These are phyloP conservation scores for Chaetura pelagica DNA, from an alignment of 2,113 vertebrate species.

Conservation along the genomic window DNA sequence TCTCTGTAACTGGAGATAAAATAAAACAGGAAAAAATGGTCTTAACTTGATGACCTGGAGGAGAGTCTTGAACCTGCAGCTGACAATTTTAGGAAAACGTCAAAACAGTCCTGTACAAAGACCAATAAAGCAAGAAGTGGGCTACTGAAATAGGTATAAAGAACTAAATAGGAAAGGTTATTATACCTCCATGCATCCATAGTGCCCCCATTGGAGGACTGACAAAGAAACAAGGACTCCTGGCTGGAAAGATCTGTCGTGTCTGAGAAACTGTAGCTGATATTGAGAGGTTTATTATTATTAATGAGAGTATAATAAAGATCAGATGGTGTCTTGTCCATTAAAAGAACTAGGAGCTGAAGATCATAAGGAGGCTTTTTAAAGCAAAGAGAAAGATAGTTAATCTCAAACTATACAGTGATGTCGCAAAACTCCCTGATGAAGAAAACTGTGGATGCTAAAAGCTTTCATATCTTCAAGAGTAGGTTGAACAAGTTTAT, in stretches of 20 bases:
- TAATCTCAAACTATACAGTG: not conserved
- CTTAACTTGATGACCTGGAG: not conserved
- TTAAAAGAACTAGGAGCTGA: not conserved
- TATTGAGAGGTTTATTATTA: not conserved
- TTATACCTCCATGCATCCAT: not conserved
- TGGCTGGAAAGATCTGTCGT: not conserved
- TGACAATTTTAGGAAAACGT: not conserved
- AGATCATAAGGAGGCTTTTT: not conserved
- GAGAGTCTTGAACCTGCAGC: not conserved
- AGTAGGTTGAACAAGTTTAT: not conserved
- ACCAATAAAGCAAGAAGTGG: not conserved
- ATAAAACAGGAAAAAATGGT: not conserved
- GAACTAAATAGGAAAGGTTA: not conserved
- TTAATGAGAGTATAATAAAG: not conserved
- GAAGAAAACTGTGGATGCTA: not conserved
- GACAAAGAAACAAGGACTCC: not conserved
- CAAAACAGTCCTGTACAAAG: not conserved
- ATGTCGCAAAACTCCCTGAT: accelerated
- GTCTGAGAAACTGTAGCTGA: not conserved
- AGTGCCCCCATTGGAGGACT: accelerated
- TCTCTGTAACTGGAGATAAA: not conserved
- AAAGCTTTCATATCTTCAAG: not conserved
- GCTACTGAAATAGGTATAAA: not conserved
- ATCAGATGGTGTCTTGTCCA: not conserved
- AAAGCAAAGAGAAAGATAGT: not conserved